phyloP scores from a whole-genome alignment of 2,888 invertebrate species.

The Glaucopsyche alexis region DNA sequence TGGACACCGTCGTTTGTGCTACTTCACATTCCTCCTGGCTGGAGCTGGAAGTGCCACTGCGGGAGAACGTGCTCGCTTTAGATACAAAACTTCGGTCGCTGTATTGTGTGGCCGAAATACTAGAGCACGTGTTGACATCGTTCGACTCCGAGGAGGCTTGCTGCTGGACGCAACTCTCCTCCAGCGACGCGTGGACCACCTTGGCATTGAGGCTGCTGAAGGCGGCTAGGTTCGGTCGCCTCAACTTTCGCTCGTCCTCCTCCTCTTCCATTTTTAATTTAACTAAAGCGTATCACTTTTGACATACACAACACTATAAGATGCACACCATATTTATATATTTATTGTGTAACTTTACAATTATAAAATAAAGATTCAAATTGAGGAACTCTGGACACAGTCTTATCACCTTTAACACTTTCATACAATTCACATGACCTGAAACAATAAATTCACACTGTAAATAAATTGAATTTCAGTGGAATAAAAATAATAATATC shows the following conservation, averaged over 20 bases:
- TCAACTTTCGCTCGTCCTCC: conserved; percentile 64
- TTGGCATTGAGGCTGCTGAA: conserved; percentile 63
- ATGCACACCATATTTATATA: conserved; percentile 61
- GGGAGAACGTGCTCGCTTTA: conserved; percentile 74
- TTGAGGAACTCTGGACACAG: conserved; percentile 77
- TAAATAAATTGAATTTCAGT: conserved; percentile 28
- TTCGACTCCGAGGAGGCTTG: conserved; percentile 80
- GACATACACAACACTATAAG: conserved; percentile 59
- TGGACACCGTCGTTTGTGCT: conserved; percentile 68
- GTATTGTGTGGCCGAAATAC: conserved; percentile 69
- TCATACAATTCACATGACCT: conserved; percentile 65
- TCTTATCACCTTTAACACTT: conserved; percentile 76
- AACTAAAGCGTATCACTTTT: conserved; percentile 43
- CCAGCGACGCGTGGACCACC: conserved; percentile 64
- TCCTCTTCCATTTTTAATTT: conserved; percentile 68
- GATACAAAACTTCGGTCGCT: conserved; percentile 76
- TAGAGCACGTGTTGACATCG: conserved; percentile 75
- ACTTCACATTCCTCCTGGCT: conserved; percentile 85
- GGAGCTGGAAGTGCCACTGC: conserved; percentile 83
- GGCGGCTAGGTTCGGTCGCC: conserved; percentile 62
- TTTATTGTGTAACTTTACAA: conserved; percentile 61
- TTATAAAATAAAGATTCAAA: conserved; percentile 43
- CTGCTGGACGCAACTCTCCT: conserved; percentile 60
- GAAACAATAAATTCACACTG: conserved; percentile 59
- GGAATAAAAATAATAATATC: neutral